Percentiles rank a stretch among this genome's conserved stretches.
Evolutionary conservation across 2,797 vertebrate species (phyloP).

Genomic region (Spinus pinus): DNA sequence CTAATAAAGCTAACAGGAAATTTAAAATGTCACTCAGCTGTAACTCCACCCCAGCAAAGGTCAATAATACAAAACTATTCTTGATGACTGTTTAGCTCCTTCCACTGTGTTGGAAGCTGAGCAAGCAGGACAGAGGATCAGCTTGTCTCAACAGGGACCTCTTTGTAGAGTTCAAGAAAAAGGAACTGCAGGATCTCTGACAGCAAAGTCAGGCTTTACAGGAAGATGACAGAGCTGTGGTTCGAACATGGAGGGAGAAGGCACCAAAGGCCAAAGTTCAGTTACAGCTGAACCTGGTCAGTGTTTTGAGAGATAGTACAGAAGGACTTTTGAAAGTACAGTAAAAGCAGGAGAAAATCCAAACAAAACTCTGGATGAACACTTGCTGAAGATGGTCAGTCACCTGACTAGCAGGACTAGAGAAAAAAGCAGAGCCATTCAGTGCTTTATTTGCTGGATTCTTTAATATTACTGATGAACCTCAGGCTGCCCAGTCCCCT

Average conservation of each 20-base stretch:
- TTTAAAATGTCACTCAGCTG: not conserved
- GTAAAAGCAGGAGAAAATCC: not conserved
- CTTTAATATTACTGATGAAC: not conserved
- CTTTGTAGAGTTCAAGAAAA: not conserved
- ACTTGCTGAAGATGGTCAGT: not conserved
- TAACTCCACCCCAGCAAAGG: not conserved
- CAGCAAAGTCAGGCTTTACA: not conserved
- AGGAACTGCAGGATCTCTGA: not conserved
- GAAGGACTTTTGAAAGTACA: not conserved
- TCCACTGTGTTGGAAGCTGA: not conserved
- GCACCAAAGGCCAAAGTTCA: not conserved
- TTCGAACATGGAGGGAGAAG: rapidly evolving
- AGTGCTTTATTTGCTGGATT: not conserved
- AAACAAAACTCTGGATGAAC: not conserved
- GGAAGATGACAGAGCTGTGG: not conserved
- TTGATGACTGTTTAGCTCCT: not conserved
- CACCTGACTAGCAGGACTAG: not conserved
- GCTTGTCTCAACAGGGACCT: not conserved
- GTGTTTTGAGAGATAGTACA: not conserved
- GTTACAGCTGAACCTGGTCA: not conserved
- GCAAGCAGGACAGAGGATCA: rapidly evolving
- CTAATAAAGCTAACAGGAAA: not conserved
- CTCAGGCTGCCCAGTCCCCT: not conserved
- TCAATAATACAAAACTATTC: not conserved
- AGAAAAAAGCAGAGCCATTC: not conserved